Evolutionary conservation across 2,797 vertebrate genomes (phyloP), one percentile per base, ranked within the genome.

Genomic region (Scleropages formosus): DNA sequence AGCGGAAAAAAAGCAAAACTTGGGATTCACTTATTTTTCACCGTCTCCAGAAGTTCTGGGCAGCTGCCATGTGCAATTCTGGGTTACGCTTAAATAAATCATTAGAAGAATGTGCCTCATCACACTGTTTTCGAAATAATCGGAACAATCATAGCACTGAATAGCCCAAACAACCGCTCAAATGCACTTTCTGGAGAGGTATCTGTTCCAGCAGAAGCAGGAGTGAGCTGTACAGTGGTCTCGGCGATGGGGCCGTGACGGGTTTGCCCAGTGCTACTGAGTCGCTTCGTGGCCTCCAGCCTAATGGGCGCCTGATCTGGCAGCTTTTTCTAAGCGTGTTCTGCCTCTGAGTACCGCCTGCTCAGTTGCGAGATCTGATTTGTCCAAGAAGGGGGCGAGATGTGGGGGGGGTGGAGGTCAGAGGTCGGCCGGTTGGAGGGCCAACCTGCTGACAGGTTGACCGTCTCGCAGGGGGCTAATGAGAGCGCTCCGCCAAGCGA

Each of bases 341-440:
- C 56, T 27, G 46, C 63, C 10, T 61, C 70, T 84, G 87, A 84
- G 85, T 87, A 84, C 87, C 73, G 79, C 83, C 88, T 86, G 84
- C 92, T 90, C 90, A 88, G 84, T 90, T 90, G 88, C 86, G 88
- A 89, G 90, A 91, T 91, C 93, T 93, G 91, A 92, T 93, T 93
- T 92, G 89, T 90, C 86, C 85, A 90, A 89, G 90, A 92, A 92
- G 88, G 90, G 91, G 89, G 75, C 0, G 68, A 20, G 59, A 31
- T 39, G 31, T 39, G 31, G 31, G 31, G 31, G 31, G 31, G 2
- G 31, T 2, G 2, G 31, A 87, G 91, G 91, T 93, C 90, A 91
- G 90, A 89, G 91, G 90, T 91, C 90, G 91, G 90, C 86, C 88
- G 76, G 89, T 90, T 85, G 86, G 88, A 90, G 88, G 83, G 85